Evolutionary conservation across 2,888 invertebrate species (phyloP).

Genomic region (Apotomis turbidana): DNA sequence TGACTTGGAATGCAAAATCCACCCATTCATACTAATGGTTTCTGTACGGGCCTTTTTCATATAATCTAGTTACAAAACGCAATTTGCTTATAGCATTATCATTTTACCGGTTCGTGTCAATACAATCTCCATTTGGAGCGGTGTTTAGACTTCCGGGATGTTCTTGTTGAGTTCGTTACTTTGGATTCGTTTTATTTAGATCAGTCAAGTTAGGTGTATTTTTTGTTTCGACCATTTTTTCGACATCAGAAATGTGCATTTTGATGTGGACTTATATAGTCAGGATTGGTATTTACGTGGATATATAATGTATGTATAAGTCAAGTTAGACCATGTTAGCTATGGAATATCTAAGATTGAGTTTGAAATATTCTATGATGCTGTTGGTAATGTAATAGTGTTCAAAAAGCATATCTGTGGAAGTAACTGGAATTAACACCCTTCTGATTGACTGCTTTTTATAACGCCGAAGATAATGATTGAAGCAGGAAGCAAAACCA

Average conservation of each 20-base stretch:
- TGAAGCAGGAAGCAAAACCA: conserved; percentile 60
- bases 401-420: background rate
- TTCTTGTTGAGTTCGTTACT: conserved; percentile 40
- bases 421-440: conserved; percentile 24
- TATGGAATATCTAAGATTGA: background rate
- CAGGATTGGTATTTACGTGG: too few relatives aligned
- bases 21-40: conserved; percentile 10
- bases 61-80: background rate
- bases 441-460: conserved; percentile 27
- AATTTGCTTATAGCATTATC: background rate
- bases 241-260: background rate
- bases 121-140: conserved; percentile 3
- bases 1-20: conserved; percentile 34
- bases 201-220: conserved; percentile 29
- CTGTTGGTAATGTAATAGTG: background rate
- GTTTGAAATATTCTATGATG: background rate
- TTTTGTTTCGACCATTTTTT: background rate
- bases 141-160: conserved; percentile 40
- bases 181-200: conserved; percentile 41
- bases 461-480: conserved; percentile 25
- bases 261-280: background rate
- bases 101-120: background rate
- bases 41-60: background rate
- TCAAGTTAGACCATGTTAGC: background rate
- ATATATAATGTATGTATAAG: background rate